Evolutionary conservation across 2,797 vertebrate species (phyloP).

Genomic region (Petrocephalus sullivani): DNA sequence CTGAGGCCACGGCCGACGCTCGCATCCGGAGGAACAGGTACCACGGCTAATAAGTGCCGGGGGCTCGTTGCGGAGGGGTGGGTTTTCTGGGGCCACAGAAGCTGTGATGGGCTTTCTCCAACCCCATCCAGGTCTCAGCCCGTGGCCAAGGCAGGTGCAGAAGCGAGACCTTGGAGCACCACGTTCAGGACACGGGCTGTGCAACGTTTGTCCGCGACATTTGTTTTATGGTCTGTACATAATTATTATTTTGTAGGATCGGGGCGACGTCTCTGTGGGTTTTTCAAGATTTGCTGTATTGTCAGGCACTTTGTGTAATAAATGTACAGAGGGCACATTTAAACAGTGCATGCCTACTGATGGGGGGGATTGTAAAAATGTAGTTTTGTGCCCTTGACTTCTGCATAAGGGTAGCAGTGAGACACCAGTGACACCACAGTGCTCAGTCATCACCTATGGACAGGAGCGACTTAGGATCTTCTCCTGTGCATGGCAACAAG

Average conservation of each 20-base stretch:
- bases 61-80: background rate
- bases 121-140: conserved; percentile 20
- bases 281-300: conserved; percentile 26
- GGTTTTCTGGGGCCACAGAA: background rate
- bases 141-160: conserved; percentile 21
- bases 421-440: background rate
- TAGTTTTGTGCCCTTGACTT: background rate
- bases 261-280: background rate
- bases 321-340: conserved; percentile 22
- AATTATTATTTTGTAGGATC: conserved; percentile 21
- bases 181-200: conserved; percentile 2
- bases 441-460: background rate
- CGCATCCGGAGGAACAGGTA: conserved; percentile 50
- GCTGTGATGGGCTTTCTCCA: background rate
- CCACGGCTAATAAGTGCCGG: background rate
- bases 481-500: background rate
- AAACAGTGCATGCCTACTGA: conserved; percentile 35
- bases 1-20: conserved; percentile 43
- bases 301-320: conserved; percentile 26
- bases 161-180: conserved; percentile 34
- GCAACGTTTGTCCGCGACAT: conserved; percentile 26
- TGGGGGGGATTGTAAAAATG: conserved; percentile 6
- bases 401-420: background rate
- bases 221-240: conserved; percentile 31
- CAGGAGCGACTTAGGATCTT: background rate